Evolutionary conservation across 2,888 invertebrate genomes (phyloP).

Genomic region (Acleris holmiana): DNA sequence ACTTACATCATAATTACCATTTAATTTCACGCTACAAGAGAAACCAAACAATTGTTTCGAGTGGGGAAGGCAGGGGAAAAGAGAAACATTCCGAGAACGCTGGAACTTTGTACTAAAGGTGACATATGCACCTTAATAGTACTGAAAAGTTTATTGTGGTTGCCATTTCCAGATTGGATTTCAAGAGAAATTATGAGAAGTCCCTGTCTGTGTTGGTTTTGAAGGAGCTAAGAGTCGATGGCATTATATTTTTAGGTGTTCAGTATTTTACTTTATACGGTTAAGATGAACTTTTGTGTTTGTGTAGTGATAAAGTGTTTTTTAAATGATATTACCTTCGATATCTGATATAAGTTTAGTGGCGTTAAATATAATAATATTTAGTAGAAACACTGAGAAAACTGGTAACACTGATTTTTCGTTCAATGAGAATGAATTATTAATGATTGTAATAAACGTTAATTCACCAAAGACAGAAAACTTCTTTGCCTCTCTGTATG

Average conservation of each 20-base stretch:
- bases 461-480: too few species aligned
- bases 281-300: background rate
- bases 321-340: too few species aligned
- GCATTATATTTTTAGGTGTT: slow-evolving; percentile 19
- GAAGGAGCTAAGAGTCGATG: slow-evolving; percentile 34
- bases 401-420: too few species aligned
- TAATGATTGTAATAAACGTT: too few species aligned
- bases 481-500: too few species aligned
- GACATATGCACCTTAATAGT: slow-evolving; percentile 55
- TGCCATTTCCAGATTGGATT: slow-evolving; percentile 47
- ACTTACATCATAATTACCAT: background rate
- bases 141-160: slow-evolving; percentile 47
- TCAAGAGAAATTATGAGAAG: slow-evolving; percentile 19
- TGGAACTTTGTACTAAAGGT: slow-evolving; percentile 54
- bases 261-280: too few species aligned
- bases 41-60: slow-evolving; percentile 33
- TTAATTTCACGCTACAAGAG: slow-evolving; percentile 25
- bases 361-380: too few species aligned
- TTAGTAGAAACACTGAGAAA: too few species aligned
- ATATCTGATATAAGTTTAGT: too few species aligned
- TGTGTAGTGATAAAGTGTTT: too few species aligned
- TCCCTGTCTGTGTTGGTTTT: slow-evolving; percentile 31
- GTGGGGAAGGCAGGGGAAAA: slow-evolving; percentile 31
- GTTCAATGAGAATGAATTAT: too few species aligned
- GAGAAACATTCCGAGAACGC: slow-evolving; percentile 41